These are phyloP conservation scores for Neodiprion pinetum DNA, from an alignment of 1,140 invertebrate species.

Conservation along the genomic window DNA sequence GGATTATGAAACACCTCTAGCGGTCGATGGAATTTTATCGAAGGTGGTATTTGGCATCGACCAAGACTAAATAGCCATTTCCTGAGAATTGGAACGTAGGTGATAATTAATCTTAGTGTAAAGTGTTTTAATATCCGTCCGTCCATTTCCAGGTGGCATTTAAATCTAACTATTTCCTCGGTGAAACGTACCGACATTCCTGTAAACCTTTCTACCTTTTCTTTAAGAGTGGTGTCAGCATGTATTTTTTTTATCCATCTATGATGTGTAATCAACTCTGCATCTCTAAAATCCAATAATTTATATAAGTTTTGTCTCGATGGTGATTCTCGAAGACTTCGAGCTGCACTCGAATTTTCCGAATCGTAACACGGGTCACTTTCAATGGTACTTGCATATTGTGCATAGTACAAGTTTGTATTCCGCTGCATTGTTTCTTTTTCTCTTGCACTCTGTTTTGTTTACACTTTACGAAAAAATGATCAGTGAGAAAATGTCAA, in stretches of 20 bases:
- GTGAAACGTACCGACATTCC: slow-evolving; percentile 6
- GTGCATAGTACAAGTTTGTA: slow-evolving; percentile 24
- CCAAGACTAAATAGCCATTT: slow-evolving; percentile 19
- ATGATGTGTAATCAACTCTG: neutral
- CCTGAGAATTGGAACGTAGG: neutral
- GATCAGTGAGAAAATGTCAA: too few relatives aligned
- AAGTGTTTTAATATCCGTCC: slow-evolving; percentile 4
- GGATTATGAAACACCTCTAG: slow-evolving; percentile 6
- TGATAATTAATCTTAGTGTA: neutral
- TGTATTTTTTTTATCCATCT: slow-evolving; percentile 13
- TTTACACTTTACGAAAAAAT: neutral
- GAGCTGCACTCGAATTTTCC: neutral
- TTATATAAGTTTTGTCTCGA: neutral
- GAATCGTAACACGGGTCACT: slow-evolving; percentile 16
- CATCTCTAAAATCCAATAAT: neutral
- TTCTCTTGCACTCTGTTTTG: neutral
- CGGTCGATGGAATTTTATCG: neutral
- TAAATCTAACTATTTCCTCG: slow-evolving; percentile 10
- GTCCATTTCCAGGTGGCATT: neutral
- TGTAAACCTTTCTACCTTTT: neutral
- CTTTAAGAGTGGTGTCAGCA: neutral
- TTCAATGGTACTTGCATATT: slow-evolving; percentile 6
- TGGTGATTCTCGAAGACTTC: neutral
- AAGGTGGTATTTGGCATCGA: slow-evolving; percentile 1
- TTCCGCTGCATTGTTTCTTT: neutral